phyloP scores from a whole-genome alignment of 2,888 invertebrate species.

The Imbricaverruca yamaguchii region DNA sequence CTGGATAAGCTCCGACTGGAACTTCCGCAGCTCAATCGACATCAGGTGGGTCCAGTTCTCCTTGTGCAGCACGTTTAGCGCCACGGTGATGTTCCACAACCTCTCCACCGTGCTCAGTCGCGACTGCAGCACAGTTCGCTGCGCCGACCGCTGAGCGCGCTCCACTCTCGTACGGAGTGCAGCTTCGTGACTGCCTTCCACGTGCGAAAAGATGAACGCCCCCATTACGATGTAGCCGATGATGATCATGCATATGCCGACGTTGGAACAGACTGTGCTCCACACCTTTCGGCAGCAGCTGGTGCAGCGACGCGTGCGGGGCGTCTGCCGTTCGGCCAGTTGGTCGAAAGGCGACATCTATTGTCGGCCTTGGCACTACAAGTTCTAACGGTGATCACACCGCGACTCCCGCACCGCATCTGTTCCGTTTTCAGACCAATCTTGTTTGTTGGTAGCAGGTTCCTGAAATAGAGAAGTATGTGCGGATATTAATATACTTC shows the following conservation, averaged over 20 bases:
- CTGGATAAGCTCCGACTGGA: conserved; percentile 26
- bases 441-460: too few relatives aligned
- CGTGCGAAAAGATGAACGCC: conserved; percentile 82
- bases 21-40: not conserved
- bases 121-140: conserved; percentile 2
- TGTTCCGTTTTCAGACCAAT: too few relatives aligned
- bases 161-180: not conserved
- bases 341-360: not conserved
- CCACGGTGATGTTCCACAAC: conserved; percentile 68
- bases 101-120: conserved; percentile 31
- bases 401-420: too few relatives aligned
- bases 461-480: too few relatives aligned
- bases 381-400: too few relatives aligned
- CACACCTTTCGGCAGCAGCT: conserved; percentile 29
- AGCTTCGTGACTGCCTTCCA: conserved; percentile 53
- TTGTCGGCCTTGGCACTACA: not conserved
- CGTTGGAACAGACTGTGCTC: conserved; percentile 51
- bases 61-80: conserved; percentile 63
- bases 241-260: conserved; percentile 87
- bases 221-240: conserved; percentile 84
- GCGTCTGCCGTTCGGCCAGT: conserved; percentile 8
- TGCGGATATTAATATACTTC: too few relatives aligned
- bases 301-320: conserved; percentile 26
- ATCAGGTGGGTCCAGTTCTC: conserved; percentile 52
- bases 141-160: not conserved